A percentile compares a stretch with the other conserved stretches of the same genome.
Conservation (phyloP, 1,140 invertebrate species). For the Vollenhovia emeryi region DNA sequence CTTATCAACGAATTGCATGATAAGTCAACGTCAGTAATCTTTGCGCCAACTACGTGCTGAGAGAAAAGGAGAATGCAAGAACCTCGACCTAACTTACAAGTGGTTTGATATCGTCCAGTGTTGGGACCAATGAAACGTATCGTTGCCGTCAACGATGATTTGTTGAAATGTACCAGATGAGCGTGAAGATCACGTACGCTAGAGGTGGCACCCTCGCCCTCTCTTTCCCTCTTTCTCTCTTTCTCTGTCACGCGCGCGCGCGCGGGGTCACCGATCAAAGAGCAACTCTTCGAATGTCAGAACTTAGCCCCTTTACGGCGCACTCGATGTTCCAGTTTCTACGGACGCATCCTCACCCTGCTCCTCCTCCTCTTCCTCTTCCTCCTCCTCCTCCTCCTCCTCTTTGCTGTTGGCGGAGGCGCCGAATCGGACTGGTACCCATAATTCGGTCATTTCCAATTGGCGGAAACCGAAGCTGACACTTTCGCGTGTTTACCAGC, state of each 20-base stretch:
- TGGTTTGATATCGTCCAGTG: conserved; percentile 33
- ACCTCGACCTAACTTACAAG: conserved; percentile 13
- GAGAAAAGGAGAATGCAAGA: background rate
- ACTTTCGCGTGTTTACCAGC: conserved; percentile 52
- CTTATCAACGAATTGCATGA: background rate
- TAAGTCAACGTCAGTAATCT: background rate
- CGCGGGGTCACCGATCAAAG: conserved; percentile 55
- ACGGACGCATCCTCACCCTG: background rate
- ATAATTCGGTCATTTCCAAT: conserved; percentile 55
- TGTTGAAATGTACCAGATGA: conserved; percentile 39
- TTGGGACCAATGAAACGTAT: conserved; percentile 28
- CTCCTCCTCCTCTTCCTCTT: background rate
- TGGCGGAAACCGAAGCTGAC: conserved; percentile 48
- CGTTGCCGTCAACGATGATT: conserved; percentile 18
- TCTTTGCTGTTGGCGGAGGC: background rate
- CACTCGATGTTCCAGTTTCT: conserved; percentile 44
- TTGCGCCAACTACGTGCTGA: background rate
- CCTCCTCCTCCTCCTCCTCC: background rate
- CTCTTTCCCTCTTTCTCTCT: background rate
- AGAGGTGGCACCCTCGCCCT: background rate
- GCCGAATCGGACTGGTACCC: conserved; percentile 9
- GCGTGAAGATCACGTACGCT: conserved; percentile 27
- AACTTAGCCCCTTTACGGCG: conserved; percentile 42
- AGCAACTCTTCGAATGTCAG: conserved; percentile 52
- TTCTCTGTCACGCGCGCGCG: background rate